These are phyloP conservation scores for Tholera decimalis DNA, from an alignment of 2,888 invertebrate genomes.

Conservation along the genomic window DNA sequence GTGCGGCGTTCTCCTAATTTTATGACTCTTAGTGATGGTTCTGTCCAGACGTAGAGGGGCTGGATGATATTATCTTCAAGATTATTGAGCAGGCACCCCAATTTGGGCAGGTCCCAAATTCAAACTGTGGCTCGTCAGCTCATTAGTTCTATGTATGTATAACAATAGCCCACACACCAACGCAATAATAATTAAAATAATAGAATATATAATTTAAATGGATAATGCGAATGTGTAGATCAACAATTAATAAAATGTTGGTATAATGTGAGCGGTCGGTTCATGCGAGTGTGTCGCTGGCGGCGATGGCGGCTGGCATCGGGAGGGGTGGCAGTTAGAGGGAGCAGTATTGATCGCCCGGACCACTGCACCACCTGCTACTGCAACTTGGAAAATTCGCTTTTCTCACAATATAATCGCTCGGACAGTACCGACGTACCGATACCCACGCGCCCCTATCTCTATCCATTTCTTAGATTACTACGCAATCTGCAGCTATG, in stretches of 20 bases:
- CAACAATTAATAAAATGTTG: slow-evolving; percentile 14
- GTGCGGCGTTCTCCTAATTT: background rate
- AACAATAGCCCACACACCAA: slow-evolving; percentile 43
- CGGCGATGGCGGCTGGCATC: slow-evolving; percentile 50
- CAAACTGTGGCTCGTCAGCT: slow-evolving; percentile 3
- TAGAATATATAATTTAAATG: slow-evolving; percentile 18
- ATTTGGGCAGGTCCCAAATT: slow-evolving; percentile 6
- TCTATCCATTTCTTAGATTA: slow-evolving; percentile 22
- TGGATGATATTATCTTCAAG: background rate
- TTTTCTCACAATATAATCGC: slow-evolving; percentile 58
- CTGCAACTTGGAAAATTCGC: slow-evolving; percentile 77
- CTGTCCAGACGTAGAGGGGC: too few relatives aligned
- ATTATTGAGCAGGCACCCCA: background rate
- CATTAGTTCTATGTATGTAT: slow-evolving; percentile 29
- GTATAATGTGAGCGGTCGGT: slow-evolving; percentile 37
- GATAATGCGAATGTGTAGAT: slow-evolving; percentile 11
- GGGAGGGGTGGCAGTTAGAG: slow-evolving; percentile 51
- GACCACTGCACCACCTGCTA: slow-evolving; percentile 81
- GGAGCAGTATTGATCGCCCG: slow-evolving; percentile 81
- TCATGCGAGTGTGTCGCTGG: slow-evolving; percentile 54
- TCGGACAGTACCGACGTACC: slow-evolving; percentile 48
- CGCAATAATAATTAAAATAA: slow-evolving; percentile 26
- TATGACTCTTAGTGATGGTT: too few relatives aligned
- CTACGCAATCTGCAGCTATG: slow-evolving; percentile 1
- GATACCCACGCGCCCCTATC: background rate